Conservation (phyloP, 2,113 vertebrate species). For the Anas platyrhynchos region DNA sequence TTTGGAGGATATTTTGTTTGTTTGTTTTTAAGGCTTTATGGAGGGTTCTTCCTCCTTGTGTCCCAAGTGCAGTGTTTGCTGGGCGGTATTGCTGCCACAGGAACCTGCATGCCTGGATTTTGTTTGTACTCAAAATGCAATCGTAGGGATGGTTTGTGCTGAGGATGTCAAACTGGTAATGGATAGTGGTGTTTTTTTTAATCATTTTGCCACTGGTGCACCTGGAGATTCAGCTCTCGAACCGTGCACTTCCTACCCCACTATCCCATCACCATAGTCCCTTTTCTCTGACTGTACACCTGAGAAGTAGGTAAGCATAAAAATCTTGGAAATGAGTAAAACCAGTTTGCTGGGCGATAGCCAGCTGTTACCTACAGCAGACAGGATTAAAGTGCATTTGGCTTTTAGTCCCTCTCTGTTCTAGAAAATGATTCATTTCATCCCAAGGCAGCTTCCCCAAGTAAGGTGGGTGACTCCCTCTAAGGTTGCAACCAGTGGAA, state of each 20-base stretch:
- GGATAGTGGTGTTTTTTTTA: not conserved
- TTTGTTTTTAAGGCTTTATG: not conserved
- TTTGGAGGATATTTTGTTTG: not conserved
- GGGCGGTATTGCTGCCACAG: not conserved
- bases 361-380: not conserved
- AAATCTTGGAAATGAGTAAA: not conserved
- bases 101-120: not conserved
- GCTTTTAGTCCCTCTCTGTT: not conserved
- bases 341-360: not conserved
- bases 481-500: not conserved
- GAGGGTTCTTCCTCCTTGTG: not conserved
- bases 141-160: not conserved
- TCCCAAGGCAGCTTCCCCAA: not conserved
- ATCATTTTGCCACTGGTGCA: not conserved
- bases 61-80: not conserved
- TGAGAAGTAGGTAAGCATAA: not conserved
- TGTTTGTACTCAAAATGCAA: fast-evolving
- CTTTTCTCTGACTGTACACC: not conserved
- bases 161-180: not conserved
- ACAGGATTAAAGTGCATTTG: constrained; percentile 1
- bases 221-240: not conserved
- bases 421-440: not conserved
- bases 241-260: not conserved
- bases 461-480: not conserved
- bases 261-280: not conserved